Percentiles rank a stretch among this genome's conserved stretches.
phyloP scores from a whole-genome alignment of 2,113 vertebrate genomes.

The Pseudolaguvia tuberculata region DNA sequence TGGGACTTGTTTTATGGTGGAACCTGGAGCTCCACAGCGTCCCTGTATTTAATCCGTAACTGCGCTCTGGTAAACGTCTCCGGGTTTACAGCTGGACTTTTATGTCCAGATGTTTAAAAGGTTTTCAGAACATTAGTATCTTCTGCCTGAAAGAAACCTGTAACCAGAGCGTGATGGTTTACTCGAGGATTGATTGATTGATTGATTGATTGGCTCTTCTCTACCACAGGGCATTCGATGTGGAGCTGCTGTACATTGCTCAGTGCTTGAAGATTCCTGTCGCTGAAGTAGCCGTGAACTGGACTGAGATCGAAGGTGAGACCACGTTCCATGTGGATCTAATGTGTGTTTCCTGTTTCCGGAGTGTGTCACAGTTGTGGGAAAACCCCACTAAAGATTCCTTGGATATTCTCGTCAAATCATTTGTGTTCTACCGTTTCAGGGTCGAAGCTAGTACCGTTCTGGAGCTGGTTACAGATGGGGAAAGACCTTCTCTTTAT shows the following conservation, averaged over 20 bases:
- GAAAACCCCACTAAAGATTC: not conserved
- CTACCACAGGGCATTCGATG: slow-evolving; percentile 86
- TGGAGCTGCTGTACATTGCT: slow-evolving; percentile 92
- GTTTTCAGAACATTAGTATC: too few relatives aligned
- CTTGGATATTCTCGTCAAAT: not conserved
- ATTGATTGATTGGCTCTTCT: not conserved
- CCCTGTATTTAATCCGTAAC: too few relatives aligned
- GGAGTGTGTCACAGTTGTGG: too few relatives aligned
- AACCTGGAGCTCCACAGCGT: too few relatives aligned
- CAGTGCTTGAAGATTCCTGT: slow-evolving; percentile 87
- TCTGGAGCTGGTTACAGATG: slow-evolving; percentile 99
- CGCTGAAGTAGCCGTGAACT: slow-evolving; percentile 93
- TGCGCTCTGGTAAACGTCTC: too few relatives aligned
- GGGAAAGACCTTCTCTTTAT: slow-evolving; percentile 91
- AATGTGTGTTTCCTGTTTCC: not conserved
- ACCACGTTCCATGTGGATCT: too few relatives aligned
- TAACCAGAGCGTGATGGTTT: too few relatives aligned
- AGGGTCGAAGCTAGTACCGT: slow-evolving; percentile 96
- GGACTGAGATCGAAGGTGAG: slow-evolving; percentile 98
- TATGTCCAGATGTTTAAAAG: too few relatives aligned
- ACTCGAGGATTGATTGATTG: not conserved
- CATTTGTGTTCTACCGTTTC: slow-evolving; percentile 15
- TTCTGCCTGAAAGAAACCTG: too few relatives aligned
- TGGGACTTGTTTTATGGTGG: too few relatives aligned
- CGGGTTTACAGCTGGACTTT: too few relatives aligned